Evolutionary conservation across 1,140 invertebrate species (phyloP).

Genomic region (Trachymyrmex septentrionalis): DNA sequence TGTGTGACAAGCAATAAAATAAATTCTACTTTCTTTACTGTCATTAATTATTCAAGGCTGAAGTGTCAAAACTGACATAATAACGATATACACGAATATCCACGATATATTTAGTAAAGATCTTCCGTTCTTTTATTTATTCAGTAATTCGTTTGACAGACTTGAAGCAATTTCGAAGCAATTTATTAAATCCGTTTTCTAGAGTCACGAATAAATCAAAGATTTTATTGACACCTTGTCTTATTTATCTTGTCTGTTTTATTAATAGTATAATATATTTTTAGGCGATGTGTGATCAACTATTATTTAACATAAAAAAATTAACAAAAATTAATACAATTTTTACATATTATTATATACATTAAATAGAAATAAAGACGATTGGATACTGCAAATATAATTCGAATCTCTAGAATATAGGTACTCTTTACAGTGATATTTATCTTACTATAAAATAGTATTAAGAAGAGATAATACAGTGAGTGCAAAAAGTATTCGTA

Average conservation of each 20-base stretch:
- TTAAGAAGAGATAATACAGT: constrained; percentile 6
- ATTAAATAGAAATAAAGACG: neutral
- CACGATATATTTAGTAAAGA: constrained; percentile 6
- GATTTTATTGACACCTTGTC: neutral
- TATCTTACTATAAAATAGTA: neutral
- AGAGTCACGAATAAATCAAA: neutral
- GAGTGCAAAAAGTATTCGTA: too few species aligned
- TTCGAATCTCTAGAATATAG: neutral
- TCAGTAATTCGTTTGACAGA: neutral
- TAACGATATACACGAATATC: neutral
- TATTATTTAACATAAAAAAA: too few species aligned
- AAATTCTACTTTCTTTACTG: neutral
- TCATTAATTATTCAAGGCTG: neutral
- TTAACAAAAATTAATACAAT: too few species aligned
- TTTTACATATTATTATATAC: neutral
- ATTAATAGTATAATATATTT: constrained; percentile 1
- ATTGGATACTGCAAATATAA: neutral
- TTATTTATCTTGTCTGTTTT: too few species aligned
- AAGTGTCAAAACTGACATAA: neutral
- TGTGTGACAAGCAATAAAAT: neutral
- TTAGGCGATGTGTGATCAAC: neutral
- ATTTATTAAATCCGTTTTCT: neutral
- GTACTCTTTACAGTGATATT: neutral
- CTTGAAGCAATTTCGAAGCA: neutral
- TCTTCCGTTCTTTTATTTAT: constrained; percentile 26